A percentile compares a stretch with the other conserved stretches of the same genome.
These are phyloP conservation scores for Epinotia nisella DNA, from an alignment of 2,888 invertebrate species.

Conservation along the genomic window DNA sequence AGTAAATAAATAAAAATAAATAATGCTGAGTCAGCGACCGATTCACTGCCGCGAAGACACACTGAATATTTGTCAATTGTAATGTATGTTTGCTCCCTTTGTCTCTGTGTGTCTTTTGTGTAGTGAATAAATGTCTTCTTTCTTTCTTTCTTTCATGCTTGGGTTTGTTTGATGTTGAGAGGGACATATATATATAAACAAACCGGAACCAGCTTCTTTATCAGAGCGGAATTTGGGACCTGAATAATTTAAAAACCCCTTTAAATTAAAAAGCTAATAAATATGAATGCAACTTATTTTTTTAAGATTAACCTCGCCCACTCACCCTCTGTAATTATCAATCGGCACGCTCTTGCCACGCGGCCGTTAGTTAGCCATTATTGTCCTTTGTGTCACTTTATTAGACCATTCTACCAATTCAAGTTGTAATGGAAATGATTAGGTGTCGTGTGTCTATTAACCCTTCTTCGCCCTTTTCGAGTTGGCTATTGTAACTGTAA, in stretches of 20 bases:
- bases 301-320: constrained; percentile 7
- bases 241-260: neutral
- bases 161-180: no score
- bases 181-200: no score
- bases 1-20: no score
- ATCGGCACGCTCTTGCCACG: constrained; percentile 50
- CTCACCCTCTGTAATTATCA: constrained; percentile 45
- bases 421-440: constrained; percentile 27
- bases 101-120: no score
- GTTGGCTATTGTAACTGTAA: neutral
- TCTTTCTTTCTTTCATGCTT: no score
- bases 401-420: constrained; percentile 41
- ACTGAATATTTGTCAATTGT: no score
- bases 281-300: constrained; percentile 19
- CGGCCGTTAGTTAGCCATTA: constrained; percentile 50
- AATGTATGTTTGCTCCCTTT: no score
- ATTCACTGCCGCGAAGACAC: no score
- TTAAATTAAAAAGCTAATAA: constrained; percentile 26
- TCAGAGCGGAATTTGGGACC: neutral
- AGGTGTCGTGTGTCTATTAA: constrained; percentile 29
- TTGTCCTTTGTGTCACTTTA: constrained; percentile 47
- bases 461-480: constrained; percentile 20
- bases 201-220: no score
- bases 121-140: no score
- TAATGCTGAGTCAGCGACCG: no score